Evolutionary conservation across 2,888 invertebrate genomes (phyloP).

Genomic region (Tenthredo amoena): DNA sequence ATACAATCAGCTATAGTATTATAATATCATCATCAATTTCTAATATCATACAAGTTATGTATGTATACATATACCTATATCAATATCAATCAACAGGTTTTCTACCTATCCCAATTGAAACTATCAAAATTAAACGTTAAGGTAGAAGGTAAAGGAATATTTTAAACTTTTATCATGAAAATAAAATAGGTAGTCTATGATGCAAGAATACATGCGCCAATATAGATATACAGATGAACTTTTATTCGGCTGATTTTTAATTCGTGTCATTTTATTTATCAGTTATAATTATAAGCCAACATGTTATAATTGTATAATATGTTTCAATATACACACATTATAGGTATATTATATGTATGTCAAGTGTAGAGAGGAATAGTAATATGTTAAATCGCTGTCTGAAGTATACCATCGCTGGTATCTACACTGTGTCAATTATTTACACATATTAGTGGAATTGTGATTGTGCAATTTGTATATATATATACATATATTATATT

Average conservation of each 20-base stretch:
- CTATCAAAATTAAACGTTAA: neutral
- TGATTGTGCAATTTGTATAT: constrained; percentile 71
- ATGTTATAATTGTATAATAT: constrained; percentile 1
- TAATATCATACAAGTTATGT: neutral
- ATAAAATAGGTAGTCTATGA: neutral
- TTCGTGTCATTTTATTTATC: neutral
- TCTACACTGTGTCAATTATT: constrained; percentile 71
- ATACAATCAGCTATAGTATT: neutral
- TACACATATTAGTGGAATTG: constrained; percentile 65
- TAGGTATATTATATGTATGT: neutral
- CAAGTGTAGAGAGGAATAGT: neutral
- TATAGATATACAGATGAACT: neutral
- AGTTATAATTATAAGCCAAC: neutral
- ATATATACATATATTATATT: constrained; percentile 22
- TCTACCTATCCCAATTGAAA: neutral
- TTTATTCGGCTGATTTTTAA: neutral
- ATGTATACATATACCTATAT: neutral
- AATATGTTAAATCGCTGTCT: constrained; percentile 5
- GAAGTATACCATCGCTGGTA: constrained; percentile 45
- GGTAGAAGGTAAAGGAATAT: neutral
- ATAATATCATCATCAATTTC: constrained; percentile 17
- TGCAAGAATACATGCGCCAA: neutral
- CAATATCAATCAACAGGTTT: neutral
- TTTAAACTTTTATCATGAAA: neutral
- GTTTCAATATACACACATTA: neutral